These are phyloP conservation scores for Tylochromis polylepis DNA, from an alignment of 2,113 vertebrate genomes.

Conservation along the genomic window DNA sequence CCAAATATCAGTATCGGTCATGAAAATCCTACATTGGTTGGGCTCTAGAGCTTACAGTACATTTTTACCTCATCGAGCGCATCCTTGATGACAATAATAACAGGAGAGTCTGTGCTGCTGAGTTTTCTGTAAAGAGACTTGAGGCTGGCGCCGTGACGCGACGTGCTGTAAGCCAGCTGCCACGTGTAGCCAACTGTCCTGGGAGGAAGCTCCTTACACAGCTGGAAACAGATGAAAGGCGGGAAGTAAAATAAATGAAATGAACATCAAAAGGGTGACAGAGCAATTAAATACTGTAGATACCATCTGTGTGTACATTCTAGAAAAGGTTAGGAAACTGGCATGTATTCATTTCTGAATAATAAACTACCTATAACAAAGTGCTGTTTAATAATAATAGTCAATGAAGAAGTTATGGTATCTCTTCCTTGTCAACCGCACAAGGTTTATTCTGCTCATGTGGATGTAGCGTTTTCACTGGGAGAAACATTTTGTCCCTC, in stretches of 20 bases:
- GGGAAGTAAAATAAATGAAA: not conserved
- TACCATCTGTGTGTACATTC: not conserved
- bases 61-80: slow-evolving; percentile 67
- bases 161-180: slow-evolving; percentile 73
- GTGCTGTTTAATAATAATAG: too few relatives aligned
- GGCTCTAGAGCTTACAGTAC: not conserved
- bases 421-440: not conserved
- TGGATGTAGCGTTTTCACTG: not conserved
- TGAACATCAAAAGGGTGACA: not conserved
- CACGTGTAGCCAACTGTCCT: slow-evolving; percentile 70
- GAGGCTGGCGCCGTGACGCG: slow-evolving; percentile 73
- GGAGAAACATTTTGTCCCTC: not conserved
- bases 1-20: not conserved
- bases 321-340: not conserved
- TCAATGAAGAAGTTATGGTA: not conserved
- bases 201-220: slow-evolving; percentile 72
- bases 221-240: slow-evolving; percentile 38
- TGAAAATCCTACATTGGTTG: not conserved
- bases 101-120: slow-evolving; percentile 64
- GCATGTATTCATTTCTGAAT: not conserved
- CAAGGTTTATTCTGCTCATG: not conserved
- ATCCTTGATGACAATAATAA: slow-evolving; percentile 74
- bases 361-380: not conserved
- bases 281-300: not conserved
- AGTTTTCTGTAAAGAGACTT: slow-evolving; percentile 77